Percentiles rank a stretch among this genome's conserved stretches.
Conservation (phyloP, 1,140 invertebrate species). For the Megalonaias nervosa region DNA sequence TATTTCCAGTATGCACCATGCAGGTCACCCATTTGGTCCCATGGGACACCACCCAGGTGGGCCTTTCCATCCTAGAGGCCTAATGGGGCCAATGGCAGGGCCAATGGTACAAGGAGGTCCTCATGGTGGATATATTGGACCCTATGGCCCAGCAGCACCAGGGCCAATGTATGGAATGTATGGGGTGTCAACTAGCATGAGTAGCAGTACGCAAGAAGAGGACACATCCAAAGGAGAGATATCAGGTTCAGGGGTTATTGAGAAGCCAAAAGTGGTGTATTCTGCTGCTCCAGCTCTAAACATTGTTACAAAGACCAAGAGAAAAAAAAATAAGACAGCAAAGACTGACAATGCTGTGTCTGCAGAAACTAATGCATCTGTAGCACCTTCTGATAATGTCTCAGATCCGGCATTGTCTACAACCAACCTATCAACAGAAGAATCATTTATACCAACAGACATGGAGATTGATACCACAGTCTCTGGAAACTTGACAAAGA, state of each 20-base stretch:
- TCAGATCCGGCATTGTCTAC: neutral
- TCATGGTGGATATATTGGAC: neutral
- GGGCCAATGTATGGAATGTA: constrained; percentile 15
- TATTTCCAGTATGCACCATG: constrained; percentile 1
- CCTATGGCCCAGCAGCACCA: constrained; percentile 12
- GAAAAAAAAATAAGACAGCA: constrained; percentile 62
- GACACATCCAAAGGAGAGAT: neutral
- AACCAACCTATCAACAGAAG: neutral
- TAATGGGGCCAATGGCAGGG: constrained; percentile 5
- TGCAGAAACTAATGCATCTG: constrained; percentile 1
- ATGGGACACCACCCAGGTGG: constrained; percentile 9
- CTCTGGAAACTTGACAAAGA: constrained; percentile 37
- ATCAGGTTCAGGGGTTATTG: constrained; percentile 21
- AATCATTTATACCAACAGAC: constrained; percentile 10
- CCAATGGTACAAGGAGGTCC: neutral
- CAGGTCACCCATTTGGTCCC: constrained; percentile 4
- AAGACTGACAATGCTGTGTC: constrained; percentile 29
- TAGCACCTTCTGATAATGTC: neutral
- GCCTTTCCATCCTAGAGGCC: constrained; percentile 4
- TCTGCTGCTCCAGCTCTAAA: constrained; percentile 56
- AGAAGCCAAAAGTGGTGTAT: constrained; percentile 66
- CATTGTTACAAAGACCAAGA: constrained; percentile 40
- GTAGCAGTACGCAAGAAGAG: constrained; percentile 5
- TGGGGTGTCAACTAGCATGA: constrained; percentile 23
- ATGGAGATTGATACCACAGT: constrained; percentile 24